Conservation (phyloP, 1,140 invertebrate species). For the Solenopsis fugax region DNA sequence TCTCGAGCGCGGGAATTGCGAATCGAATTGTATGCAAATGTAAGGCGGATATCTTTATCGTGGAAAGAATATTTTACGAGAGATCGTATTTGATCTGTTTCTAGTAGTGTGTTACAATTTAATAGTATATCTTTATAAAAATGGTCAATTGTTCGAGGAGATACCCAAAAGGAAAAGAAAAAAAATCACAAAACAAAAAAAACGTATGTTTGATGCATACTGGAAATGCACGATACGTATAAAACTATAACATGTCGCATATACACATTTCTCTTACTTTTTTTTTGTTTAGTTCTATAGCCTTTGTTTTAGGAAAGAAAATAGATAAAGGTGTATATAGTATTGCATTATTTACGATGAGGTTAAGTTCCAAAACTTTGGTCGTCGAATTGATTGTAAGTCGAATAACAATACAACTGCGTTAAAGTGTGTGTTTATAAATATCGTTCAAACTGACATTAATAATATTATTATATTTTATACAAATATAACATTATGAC, state of each 20-base stretch:
- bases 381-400: too few relatives aligned
- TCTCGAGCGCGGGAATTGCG: constrained; percentile 17
- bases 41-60: background rate
- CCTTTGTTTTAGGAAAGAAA: background rate
- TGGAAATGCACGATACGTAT: too few relatives aligned
- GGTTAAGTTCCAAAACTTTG: too few relatives aligned
- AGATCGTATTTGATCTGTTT: background rate
- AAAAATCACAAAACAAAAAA: background rate
- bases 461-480: too few relatives aligned
- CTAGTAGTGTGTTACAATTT: background rate
- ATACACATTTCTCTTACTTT: background rate
- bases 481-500: too few relatives aligned
- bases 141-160: background rate
- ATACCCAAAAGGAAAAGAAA: background rate
- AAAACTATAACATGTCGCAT: background rate
- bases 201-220: background rate
- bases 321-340: too few relatives aligned
- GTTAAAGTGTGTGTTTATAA: too few relatives aligned
- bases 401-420: too few relatives aligned
- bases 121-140: background rate
- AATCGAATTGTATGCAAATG: constrained; percentile 40
- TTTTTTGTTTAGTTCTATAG: background rate
- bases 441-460: too few relatives aligned
- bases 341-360: too few relatives aligned
- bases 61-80: constrained; percentile 2